Base-by-base conservation (phyloP, 2,797 vertebrate genomes). In the Australoheros facetus region DNA sequence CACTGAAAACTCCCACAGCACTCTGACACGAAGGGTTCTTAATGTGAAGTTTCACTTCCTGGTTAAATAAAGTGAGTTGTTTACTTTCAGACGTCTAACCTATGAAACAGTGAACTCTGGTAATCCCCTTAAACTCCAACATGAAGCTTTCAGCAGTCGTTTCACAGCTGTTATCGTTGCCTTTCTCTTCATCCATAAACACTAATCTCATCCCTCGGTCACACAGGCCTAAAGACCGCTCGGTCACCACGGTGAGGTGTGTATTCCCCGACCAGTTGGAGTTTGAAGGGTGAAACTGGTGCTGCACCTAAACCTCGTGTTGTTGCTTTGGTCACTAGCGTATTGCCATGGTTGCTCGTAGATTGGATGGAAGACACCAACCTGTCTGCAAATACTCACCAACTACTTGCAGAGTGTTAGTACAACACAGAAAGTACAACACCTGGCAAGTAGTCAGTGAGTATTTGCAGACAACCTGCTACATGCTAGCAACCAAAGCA, bases 391-490 rank as follows among this genome's bases (percentile, higher is more conserved):
- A 7, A 3, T 7, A 17, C 16, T 48, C 16, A 7, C 14, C 45
- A 28, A 28, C 23, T 23, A 16, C 21, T 45, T 16, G 0, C 21
- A 21, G 4, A 62, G 37, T 32, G 42, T 13, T 16, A 64, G 59
- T 37, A 42, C 42, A 17, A 42, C 7, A 14, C 0, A 42, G 6
- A 0, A 42, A 17, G 37, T 26, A 6, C 2, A 13, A 28, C 4
- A 8, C 42, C 42, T 45, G 60, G 42, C 14, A 0, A 0, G 60
- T 14, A 64, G 13, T 3, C 8, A 3, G 26, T 0, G 13, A 64
- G 21, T 26, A 17, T 1, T 2, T 64, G 60, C 37, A 64, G 4
- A 39, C 39, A 42, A 13, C 11, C 12, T 42, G 39, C 12, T 13
- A 37, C 34, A 9, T 37, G 11, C 39, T 42, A 42, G 12, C 11